Base-by-base conservation (phyloP, 1,140 invertebrate genomes). In the Galendromus occidentalis region DNA sequence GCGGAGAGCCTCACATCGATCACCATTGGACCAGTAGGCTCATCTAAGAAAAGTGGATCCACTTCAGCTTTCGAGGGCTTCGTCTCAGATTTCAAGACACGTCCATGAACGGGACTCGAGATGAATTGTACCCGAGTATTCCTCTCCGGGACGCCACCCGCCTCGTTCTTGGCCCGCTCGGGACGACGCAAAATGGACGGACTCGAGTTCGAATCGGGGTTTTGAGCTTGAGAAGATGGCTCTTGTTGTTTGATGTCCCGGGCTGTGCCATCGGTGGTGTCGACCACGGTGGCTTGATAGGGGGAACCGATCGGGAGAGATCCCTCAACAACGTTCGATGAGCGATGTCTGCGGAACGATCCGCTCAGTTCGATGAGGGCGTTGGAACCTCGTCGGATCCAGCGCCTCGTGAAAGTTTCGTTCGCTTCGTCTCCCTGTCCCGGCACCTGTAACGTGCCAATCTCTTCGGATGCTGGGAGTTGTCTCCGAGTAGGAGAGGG, bases 71-170 rank as follows among this genome's bases (percentile, higher is more conserved):
- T 59, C 14, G 14, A 25, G 4, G 51, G 51, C 25, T 59, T 59
- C 14, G 51, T 18, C 33, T 59, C 51, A 14, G 51, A 59, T 59
- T 59, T 59, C 22, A 59, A 22, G 6, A 33, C 33, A 59, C 51
- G 51, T 17, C 51, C 51, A 25, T 59, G 51, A 14, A 59, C 51
- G 17, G 51, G 51, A 59, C 51, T 59, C 2, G 51, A 59, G 51
- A 59, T 59, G 22, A 59, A 59, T 22, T 59, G 51, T 17, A 59
- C 51, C 22, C 33, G 25, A 1, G 51, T 33, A 29, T 14, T 29
- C 25, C 25, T 59, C 51, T 59, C 51, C 6, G 22, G 14, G 1
- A 4, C 51, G 33, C 25, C 9, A 1, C 25, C 51, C 14, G 22
- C 12, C 14, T 25, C 25, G 25, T 59, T 33, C 6, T 22, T 59